Evolutionary conservation across 1,140 invertebrate species (phyloP), one percentile per base, ranked within the genome.

Genomic region (Camponotus vicinus): DNA sequence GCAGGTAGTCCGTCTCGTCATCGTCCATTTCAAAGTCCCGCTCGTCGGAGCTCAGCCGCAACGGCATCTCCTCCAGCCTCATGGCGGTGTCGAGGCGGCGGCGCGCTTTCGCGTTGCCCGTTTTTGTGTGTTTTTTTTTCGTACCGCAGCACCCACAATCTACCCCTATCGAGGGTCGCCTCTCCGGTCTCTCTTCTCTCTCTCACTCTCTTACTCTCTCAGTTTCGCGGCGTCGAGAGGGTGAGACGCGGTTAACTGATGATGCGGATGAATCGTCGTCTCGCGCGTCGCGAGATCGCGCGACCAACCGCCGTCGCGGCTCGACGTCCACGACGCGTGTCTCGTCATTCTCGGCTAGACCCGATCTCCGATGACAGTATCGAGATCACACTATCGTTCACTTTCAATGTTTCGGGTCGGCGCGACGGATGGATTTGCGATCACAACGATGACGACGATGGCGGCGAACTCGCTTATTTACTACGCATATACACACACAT

Each of bases 1-100:
- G 93, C 85, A 97, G 95, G 93, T 96, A 96, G 89, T 97, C 96
- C 42, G 96, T 96, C 92, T 96, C 96, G 90, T 97, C 96, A 87
- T 96, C 96, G 87, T 96, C 96, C 95, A 96, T 96, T 93, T 97
- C 96, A 94, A 97, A 97, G 91, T 96, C 95, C 91, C 95, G 95
- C 92, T 95, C 95, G 32, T 96, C 95, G 83, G 95, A 95, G 84
- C 94, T 95, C 21, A 95, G 91, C 89, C 96, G 95, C 85, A 96
- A 91, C 88, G 96, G 96, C 93, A 96, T 94, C 86, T 96, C 95
- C 93, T 96, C 96, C 92, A 96, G 92, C 92, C 94, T 94, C 94
- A 95, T 95, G 34, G 82, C 63, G 40, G 69, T 15, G 45, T 42
- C 57, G n/a, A 57, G 70, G 42, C 75, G 73, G 55, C 73, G 61